A percentile compares a stretch with the other conserved stretches of the same genome.
Conservation (phyloP, 2,113 vertebrate genomes). For the Asarcornis scutulata region DNA sequence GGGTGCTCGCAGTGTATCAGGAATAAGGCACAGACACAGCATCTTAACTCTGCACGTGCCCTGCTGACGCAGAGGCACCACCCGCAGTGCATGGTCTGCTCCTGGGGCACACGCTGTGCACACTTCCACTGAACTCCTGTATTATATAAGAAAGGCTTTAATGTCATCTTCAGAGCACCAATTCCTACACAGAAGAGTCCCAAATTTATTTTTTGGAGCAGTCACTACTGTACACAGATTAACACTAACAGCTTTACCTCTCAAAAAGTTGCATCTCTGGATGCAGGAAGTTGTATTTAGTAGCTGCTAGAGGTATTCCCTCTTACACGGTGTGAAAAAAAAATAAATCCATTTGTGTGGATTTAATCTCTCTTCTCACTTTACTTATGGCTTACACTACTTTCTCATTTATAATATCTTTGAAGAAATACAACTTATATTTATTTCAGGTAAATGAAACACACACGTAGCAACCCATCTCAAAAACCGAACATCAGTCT, state of each 20-base stretch:
- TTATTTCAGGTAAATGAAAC: background rate
- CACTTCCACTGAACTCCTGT: background rate
- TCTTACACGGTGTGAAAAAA: background rate
- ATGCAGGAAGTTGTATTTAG: background rate
- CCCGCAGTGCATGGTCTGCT: background rate
- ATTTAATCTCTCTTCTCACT: background rate
- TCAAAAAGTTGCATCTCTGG: background rate
- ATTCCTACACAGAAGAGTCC: background rate
- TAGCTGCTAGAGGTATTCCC: background rate
- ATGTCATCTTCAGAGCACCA: background rate
- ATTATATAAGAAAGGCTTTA: background rate
- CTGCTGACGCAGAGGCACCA: background rate
- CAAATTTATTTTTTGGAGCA: background rate
- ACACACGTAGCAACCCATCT: background rate
- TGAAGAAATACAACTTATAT: background rate
- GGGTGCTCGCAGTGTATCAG: fast-evolving
- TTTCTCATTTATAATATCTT: background rate
- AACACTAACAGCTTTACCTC: fast-evolving
- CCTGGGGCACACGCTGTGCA: background rate
- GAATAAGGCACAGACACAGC: background rate
- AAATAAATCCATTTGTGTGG: background rate
- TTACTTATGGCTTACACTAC: background rate
- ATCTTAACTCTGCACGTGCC: background rate
- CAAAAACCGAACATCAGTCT: background rate
- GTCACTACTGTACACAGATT: background rate